Evolutionary conservation across 2,797 vertebrate genomes (phyloP), one percentile per base, ranked within the genome.

Genomic region (Gobionotothen gibberifrons): DNA sequence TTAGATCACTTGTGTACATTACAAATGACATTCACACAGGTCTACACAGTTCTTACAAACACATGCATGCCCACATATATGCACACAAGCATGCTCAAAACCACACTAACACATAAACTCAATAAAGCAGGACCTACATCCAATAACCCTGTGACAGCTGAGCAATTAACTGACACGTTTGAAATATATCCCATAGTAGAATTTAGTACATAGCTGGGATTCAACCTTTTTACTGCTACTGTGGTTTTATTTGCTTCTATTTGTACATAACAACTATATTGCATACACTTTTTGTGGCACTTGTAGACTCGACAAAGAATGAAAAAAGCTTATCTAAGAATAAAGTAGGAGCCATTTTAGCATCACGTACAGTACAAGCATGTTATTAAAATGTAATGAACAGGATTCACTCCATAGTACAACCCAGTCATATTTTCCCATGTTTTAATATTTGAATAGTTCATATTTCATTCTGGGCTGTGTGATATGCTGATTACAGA

Each of bases 111-210:
- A 79, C 11, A 1, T 72, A 56, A 69, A 56, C 54, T 63, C 61
- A 74, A 72, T 81, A 80, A 83, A 81, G 22, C 58, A 72, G 56
- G 51, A 39, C 29, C 60, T 21, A 14, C 54, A 65, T 52, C 52
- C 55, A 74, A 69, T 72, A 83, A 77, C 79, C 12, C 47, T 1
- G 58, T 81, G 78, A 88, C 72, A 86, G 70, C 76, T 68, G 75
- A 84, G 58, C 55, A 65, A 67, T 79, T 69, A 73, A 81, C 59
- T 64, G 65, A 65, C 40, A 69, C 22, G 49, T 57, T 74, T 82
- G 60, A 83, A 82, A 73, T 82, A 66, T 17, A 54, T 69, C 52
- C 44, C 21, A 13, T 39, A 2, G 14, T 19, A 17, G 53, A 83
- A 81, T 56, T 42, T 36, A 69, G 32, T 43, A 32, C 72, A 64